Evolutionary conservation across 2,797 vertebrate species (phyloP), one percentile per base, ranked within the genome.

Genomic region (Diceros bicornis): DNA sequence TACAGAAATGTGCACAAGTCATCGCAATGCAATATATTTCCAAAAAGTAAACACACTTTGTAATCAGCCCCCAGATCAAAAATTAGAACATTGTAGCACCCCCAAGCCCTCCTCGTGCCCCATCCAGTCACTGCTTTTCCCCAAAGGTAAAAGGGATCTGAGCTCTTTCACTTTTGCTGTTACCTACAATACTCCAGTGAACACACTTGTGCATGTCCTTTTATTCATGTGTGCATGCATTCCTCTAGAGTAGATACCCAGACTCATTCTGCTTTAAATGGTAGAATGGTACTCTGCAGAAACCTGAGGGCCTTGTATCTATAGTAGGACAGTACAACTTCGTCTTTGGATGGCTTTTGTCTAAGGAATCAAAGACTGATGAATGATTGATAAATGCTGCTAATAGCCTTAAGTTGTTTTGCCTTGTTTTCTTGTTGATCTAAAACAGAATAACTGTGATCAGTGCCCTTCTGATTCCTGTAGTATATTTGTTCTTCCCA

Each of bases 381-480:
- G 52, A 93, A 89, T 95, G 91, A 94, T 68, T 91, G 89, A 72
- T 93, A 89, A 78, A 32, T 71, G 44, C 50, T 78, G 10, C 32
- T n/a, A 69, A 89, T 37, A 93, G 78, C 59, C 47, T 86, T 18
- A 34, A 69, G 25, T 88, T 89, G 61, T 75, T 95, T 75, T 77
- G 34, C 17, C n/a, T 92, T 37, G 34, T 78, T 94, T 96, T 94
- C 77, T 92, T 81, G 57, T 88, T 13, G 13, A 72, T 59, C 41
- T 77, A 66, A 91, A 86, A 61, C 37, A 57, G 66, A 86, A 29
- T 81, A 55, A 69, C 79, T 78, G 14, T 62, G 64, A 47, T 34
- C 23, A 41, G n/a, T 59, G n/a, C 8, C 37, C 7, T 34, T 74
- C 44, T 34, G 1, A 64, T 77, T 81, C 41, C 75, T 74, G 64